Percentiles rank a stretch among this genome's conserved stretches.
Evolutionary conservation across 2,113 vertebrate genomes (phyloP).

Genomic region (Peromyscus californicus): DNA sequence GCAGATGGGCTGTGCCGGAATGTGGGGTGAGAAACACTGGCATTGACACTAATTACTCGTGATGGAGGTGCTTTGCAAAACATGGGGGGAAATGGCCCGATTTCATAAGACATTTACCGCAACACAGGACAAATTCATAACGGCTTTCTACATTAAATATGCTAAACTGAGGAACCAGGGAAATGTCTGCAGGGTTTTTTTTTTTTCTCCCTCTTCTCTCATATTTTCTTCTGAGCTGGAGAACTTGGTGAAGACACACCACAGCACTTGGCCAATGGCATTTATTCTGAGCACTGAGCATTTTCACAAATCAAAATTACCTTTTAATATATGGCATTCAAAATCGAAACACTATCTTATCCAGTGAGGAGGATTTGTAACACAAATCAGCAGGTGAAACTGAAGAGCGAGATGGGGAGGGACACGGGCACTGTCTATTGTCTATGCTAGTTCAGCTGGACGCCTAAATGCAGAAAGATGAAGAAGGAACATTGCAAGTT

Average conservation of each 20-base stretch:
- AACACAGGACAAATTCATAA: neutral
- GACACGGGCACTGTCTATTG: neutral
- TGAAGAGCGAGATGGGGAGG: neutral
- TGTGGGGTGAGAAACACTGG: neutral
- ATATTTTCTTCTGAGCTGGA: constrained; percentile 2
- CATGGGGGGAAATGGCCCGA: constrained; percentile 50
- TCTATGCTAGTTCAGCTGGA: neutral
- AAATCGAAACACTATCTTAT: constrained; percentile 11
- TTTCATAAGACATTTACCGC: constrained; percentile 64
- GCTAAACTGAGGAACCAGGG: constrained; percentile 19
- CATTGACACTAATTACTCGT: constrained; percentile 78
- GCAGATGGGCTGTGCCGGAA: constrained; percentile 58
- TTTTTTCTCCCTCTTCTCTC: neutral
- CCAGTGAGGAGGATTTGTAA: neutral
- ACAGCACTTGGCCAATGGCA: neutral
- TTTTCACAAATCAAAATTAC: constrained; percentile 64
- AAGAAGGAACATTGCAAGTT: neutral
- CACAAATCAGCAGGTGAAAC: neutral
- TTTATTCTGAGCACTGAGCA: constrained; percentile 53
- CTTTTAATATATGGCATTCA: constrained; percentile 53
- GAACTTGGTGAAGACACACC: neutral
- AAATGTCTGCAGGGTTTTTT: constrained; percentile 28
- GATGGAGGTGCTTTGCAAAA: constrained; percentile 80
- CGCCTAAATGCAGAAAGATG: neutral
- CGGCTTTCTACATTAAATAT: constrained; percentile 21